These are phyloP conservation scores for Perodicticus potto DNA, from an alignment of 2,797 vertebrate genomes.

Conservation along the genomic window DNA sequence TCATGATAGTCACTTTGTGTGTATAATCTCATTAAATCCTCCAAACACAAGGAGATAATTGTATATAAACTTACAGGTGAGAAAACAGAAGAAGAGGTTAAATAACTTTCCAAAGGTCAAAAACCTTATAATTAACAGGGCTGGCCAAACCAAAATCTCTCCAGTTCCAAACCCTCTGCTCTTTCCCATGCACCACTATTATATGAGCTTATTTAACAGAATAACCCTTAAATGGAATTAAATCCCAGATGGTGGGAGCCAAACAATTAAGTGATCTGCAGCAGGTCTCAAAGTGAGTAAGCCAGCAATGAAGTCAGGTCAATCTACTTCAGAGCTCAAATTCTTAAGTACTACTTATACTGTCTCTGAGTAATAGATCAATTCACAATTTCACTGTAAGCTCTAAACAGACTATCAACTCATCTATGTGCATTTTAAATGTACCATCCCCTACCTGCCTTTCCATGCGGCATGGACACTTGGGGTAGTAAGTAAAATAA, in stretches of 20 bases:
- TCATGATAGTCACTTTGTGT: neutral
- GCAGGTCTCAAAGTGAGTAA: neutral
- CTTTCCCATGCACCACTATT: neutral
- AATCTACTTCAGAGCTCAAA: constrained; percentile 33
- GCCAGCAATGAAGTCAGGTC: neutral
- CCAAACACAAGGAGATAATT: constrained; percentile 9
- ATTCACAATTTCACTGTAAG: neutral
- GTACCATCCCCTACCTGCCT: constrained; percentile 33
- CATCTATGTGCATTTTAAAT: neutral
- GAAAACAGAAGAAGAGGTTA: neutral
- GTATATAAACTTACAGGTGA: neutral
- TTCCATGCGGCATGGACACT: neutral
- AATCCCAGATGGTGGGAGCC: neutral
- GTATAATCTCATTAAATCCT: constrained; percentile 23
- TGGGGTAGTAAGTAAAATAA: neutral
- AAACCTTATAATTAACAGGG: neutral
- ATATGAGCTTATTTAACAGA: neutral
- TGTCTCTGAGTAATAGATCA: neutral
- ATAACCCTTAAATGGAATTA: constrained; percentile 29
- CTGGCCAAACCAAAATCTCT: constrained; percentile 12
- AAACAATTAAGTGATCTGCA: constrained; percentile 4
- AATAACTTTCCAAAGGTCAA: neutral
- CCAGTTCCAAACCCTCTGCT: constrained; percentile 14
- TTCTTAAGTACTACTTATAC: constrained; percentile 42
- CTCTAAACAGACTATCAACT: neutral